Conservation (phyloP, 2,888 invertebrate species). For the Sinodicranocentrus sp. region DNA sequence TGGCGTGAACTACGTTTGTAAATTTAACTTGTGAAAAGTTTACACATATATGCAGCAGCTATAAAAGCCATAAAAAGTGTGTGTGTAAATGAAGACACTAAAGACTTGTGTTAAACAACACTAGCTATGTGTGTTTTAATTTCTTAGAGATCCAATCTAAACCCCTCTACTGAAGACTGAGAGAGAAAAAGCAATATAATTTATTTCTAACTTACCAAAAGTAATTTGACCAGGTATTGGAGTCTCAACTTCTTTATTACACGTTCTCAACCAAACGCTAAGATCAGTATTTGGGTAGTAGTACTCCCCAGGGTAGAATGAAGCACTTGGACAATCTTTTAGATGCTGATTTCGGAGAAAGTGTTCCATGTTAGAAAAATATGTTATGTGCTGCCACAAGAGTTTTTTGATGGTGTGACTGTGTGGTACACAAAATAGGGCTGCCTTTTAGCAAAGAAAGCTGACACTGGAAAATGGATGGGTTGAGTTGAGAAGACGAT, state of each 20-base stretch:
- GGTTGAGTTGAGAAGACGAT: neutral
- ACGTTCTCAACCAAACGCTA: conserved; percentile 89
- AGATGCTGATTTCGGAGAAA: conserved; percentile 20
- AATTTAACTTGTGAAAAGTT: too few relatives aligned
- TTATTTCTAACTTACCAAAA: conserved; percentile 69
- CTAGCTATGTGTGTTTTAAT: too few relatives aligned
- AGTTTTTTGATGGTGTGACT: neutral
- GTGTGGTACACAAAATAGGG: neutral
- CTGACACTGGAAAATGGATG: conserved; percentile 33
- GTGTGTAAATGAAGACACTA: too few relatives aligned
- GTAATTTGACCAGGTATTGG: conserved; percentile 84
- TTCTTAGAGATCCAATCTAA: too few relatives aligned
- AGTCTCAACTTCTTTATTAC: conserved; percentile 85
- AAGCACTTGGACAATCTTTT: neutral
- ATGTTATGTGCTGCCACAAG: neutral
- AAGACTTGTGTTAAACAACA: too few relatives aligned
- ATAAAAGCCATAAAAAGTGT: too few relatives aligned
- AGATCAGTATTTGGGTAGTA: conserved; percentile 84
- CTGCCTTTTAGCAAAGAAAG: conserved; percentile 6
- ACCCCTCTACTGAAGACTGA: too few relatives aligned
- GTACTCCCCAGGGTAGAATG: conserved; percentile 61
- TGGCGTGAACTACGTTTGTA: too few relatives aligned
- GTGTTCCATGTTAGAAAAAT: conserved; percentile 13
- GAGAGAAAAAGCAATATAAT: neutral
- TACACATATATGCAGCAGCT: too few relatives aligned